Base-by-base conservation (phyloP, 2,113 vertebrate genomes). In the Thermophis baileyi region DNA sequence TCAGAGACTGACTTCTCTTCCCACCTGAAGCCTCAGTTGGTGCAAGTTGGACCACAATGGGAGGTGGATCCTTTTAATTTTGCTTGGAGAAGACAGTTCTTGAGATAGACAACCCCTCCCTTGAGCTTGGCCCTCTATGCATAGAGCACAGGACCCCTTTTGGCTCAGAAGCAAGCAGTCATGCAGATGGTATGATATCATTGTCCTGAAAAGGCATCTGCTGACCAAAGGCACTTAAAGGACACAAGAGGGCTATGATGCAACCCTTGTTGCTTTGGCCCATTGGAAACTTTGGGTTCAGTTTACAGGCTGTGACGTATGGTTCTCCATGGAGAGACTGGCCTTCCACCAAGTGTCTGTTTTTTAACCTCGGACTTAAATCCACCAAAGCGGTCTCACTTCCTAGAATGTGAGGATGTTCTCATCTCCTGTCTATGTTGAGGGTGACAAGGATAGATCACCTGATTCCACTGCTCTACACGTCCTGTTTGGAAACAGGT, bases 271-370 rank as follows among this genome's bases (percentile, higher is more conserved):
- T 94, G 94, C 95, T 97, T 95, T 96, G 97, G 96, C 94, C 95
- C 93, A 95, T 89, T 98, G 97, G 97, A 98, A 98, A 98, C 96
- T 96, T 94, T 91, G 3, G 57, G 95, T 96, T 98, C 97, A 10
- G 88, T 94, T 98, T 98, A 97, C 98, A 96, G 96, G 89, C 94
- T 91, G 88, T 95, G 95, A 96, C 95, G 94, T 95, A 44, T 24
- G 22, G 89, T 0, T 90, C 88, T 93, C 88, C 74, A 1, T 92
- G 95, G 94, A 90, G 90, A 89, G 95, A 91, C 25, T 92, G 94
- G 94, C 95, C 93, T 69, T 51, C 69, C 53, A 69, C 46, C 0
- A 0, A 93, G 54, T 1, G 94, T 93, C 93, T 95, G 90, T 94
- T 95, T 94, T 94, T 93, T 95, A 94, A 7, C 94, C 94, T 89